A percentile compares a stretch with the other conserved stretches of the same genome.
phyloP scores from a whole-genome alignment of 2,113 vertebrate genomes.

The Desmodus rotundus region DNA sequence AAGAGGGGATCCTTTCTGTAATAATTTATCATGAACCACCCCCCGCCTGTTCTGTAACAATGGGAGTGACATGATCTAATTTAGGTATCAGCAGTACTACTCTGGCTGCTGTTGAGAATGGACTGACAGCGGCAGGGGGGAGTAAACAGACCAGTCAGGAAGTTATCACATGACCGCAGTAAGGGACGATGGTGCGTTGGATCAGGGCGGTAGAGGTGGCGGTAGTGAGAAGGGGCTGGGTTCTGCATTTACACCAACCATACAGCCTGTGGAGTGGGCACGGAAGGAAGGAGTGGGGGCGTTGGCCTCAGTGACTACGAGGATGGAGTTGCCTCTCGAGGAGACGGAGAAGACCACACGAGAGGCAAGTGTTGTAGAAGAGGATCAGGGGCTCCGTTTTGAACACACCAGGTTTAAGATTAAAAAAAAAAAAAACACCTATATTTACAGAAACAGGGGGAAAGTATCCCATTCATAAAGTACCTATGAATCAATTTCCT shows the following conservation, averaged over 20 bases:
- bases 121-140: not conserved
- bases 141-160: not conserved
- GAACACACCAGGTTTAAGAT: not conserved
- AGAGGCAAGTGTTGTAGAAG: not conserved
- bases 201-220: not conserved
- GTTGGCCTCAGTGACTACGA: not conserved
- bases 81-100: not conserved
- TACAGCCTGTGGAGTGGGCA: not conserved
- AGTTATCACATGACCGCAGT: not conserved
- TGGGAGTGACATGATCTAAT: not conserved
- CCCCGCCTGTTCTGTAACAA: no score
- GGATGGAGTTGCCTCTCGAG: not conserved
- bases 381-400: not conserved
- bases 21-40: no score
- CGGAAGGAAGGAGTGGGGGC: no score
- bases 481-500: not conserved
- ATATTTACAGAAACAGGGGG: not conserved
- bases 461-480: not conserved
- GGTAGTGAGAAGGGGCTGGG: not conserved
- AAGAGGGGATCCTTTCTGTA: no score
- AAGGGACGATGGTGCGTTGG: not conserved
- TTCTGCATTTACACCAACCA: rapidly evolving
- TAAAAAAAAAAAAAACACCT: no score
- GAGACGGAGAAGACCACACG: not conserved
- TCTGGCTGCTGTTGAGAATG: not conserved